A percentile compares a stretch with the other conserved stretches of the same genome.
Evolutionary conservation across 2,113 vertebrate species (phyloP).

Genomic region (Ageneiosus marmoratus): DNA sequence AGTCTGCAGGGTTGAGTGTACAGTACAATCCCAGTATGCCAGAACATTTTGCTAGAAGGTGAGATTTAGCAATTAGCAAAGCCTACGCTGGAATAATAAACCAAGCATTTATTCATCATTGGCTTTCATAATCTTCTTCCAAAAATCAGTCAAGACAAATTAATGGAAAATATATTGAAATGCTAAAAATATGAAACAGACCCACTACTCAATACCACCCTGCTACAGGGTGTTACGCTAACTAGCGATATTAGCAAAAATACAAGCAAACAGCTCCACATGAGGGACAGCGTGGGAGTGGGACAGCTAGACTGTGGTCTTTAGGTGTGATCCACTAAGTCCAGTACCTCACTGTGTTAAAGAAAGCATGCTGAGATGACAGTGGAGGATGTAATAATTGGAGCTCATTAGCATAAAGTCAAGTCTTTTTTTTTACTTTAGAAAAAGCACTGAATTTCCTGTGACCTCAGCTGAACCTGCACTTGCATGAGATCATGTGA

Average conservation of each 20-base stretch:
- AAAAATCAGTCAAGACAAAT: background rate
- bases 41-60: background rate
- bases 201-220: background rate
- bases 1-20: background rate
- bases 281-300: no score
- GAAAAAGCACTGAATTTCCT: background rate
- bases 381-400: background rate
- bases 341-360: background rate
- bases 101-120: background rate
- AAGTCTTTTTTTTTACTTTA: background rate
- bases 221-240: background rate
- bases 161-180: background rate
- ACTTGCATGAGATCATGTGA: background rate
- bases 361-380: background rate
- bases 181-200: background rate
- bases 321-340: background rate
- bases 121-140: background rate
- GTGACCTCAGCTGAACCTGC: background rate
- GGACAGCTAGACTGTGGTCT: background rate
- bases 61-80: background rate
- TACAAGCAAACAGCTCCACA: background rate
- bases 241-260: background rate
- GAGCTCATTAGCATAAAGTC: background rate
- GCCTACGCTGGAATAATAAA: background rate
- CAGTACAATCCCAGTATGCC: background rate